Percentiles rank a stretch among this genome's conserved stretches.
Evolutionary conservation across 2,113 vertebrate genomes (phyloP).

Genomic region (Asarcornis scutulata): DNA sequence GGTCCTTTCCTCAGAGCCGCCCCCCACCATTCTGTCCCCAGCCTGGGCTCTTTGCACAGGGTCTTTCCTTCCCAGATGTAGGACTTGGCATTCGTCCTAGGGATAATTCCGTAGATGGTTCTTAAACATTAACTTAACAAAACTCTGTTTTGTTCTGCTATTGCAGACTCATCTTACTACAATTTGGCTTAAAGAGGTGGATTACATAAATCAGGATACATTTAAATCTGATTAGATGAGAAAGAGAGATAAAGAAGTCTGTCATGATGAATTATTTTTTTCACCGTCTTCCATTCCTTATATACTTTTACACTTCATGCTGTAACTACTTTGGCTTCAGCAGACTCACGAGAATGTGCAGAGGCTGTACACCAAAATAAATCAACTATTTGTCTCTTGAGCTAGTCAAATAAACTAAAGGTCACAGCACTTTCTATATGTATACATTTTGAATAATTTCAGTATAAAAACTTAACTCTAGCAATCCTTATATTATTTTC

Average conservation of each 20-base stretch:
- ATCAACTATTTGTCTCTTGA: neutral
- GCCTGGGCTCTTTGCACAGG: neutral
- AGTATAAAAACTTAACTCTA: neutral
- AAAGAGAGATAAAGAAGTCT: neutral
- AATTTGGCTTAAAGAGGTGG: neutral
- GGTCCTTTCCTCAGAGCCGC: neutral
- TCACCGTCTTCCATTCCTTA: neutral
- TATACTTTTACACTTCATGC: neutral
- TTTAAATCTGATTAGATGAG: neutral
- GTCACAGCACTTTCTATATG: neutral
- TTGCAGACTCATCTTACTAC: neutral
- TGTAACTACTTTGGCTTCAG: neutral
- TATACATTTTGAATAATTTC: neutral
- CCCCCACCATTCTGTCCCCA: neutral
- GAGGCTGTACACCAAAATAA: neutral
- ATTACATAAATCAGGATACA: neutral
- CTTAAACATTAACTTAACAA: neutral
- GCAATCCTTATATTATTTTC: neutral
- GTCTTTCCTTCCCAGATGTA: neutral
- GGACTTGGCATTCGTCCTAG: neutral
- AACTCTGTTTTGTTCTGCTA: neutral
- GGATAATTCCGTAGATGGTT: neutral
- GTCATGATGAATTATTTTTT: conserved; percentile 1
- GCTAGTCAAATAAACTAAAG: neutral
- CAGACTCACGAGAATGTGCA: neutral